Percentiles rank a stretch among this genome's conserved stretches.
phyloP scores from a whole-genome alignment of 2,888 invertebrate species.

The Drosophila kambysellisi region DNA sequence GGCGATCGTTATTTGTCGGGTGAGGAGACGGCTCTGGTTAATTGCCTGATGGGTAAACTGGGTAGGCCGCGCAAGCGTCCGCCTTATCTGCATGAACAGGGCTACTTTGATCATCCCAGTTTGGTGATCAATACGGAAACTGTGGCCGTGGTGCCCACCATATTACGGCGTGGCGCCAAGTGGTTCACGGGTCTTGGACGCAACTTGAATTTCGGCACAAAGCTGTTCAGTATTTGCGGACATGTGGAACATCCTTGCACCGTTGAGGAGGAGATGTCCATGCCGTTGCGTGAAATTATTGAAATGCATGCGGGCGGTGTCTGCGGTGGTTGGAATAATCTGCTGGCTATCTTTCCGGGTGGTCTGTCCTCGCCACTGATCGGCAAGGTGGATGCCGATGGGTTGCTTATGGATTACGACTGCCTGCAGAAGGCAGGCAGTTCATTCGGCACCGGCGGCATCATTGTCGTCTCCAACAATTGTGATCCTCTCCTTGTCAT shows the following conservation, averaged over 20 bases:
- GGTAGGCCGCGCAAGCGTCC: slow-evolving; percentile 99
- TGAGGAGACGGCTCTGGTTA: slow-evolving; percentile 98
- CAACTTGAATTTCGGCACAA: slow-evolving; percentile 97
- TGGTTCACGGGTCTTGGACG: slow-evolving; percentile 99
- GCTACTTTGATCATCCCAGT: slow-evolving; percentile 98
- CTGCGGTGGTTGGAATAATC: slow-evolving; percentile 98
- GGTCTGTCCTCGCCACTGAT: slow-evolving; percentile 99
- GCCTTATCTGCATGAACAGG: slow-evolving; percentile 99
- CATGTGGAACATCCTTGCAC: slow-evolving; percentile 99
- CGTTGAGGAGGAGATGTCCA: slow-evolving; percentile 99
- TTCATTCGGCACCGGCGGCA: slow-evolving; percentile 97
- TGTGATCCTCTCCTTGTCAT: slow-evolving; percentile 99
- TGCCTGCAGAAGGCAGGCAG: slow-evolving; percentile 95
- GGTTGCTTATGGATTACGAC: slow-evolving; percentile 98
- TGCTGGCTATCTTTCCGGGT: slow-evolving; percentile 97
- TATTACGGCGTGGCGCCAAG: slow-evolving; percentile 95
- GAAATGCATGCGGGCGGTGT: slow-evolving; percentile 98
- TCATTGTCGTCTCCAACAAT: slow-evolving; percentile 98
- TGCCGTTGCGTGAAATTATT: slow-evolving; percentile 96
- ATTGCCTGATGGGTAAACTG: slow-evolving; percentile 98
- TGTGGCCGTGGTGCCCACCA: slow-evolving; percentile 96
- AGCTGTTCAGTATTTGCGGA: slow-evolving; percentile 98
- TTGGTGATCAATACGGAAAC: slow-evolving; percentile 99
- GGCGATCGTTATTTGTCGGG: slow-evolving; percentile 99
- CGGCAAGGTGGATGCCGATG: slow-evolving; percentile 94